These are phyloP conservation scores for Zingel zingel DNA, from an alignment of 2,113 vertebrate species.

Conservation along the genomic window DNA sequence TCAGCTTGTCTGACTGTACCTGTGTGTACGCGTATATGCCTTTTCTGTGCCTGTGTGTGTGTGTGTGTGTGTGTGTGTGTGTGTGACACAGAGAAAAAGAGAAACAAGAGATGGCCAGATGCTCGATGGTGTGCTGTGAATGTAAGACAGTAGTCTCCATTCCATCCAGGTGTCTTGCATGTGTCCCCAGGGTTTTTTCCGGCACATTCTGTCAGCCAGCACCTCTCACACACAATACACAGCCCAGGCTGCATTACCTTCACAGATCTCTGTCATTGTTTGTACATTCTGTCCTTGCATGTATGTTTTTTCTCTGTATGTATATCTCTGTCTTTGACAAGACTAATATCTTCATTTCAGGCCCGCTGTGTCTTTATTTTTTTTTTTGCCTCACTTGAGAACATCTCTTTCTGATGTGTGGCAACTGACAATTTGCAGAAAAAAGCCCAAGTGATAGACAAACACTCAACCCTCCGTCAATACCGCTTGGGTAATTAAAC, in stretches of 20 bases:
- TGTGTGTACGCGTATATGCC: neutral
- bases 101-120: constrained; percentile 53
- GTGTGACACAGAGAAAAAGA: neutral
- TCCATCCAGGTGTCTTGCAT: constrained; percentile 65
- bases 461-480: neutral
- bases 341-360: constrained; percentile 4
- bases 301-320: constrained; percentile 17
- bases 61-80: neutral
- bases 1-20: neutral
- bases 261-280: constrained; percentile 20
- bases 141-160: constrained; percentile 43
- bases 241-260: constrained; percentile 22
- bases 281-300: constrained; percentile 24
- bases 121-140: constrained; percentile 48
- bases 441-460: constrained; percentile 16
- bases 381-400: constrained; percentile 5
- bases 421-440: constrained; percentile 17
- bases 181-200: constrained; percentile 50
- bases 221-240: constrained; percentile 12
- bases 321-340: constrained; percentile 26
- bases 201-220: constrained; percentile 62
- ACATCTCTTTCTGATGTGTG: neutral
- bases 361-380: neutral
- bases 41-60: neutral
- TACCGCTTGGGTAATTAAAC: constrained; percentile 43